Conservation (phyloP, 2,888 invertebrate species). For the Lypha dubia region DNA sequence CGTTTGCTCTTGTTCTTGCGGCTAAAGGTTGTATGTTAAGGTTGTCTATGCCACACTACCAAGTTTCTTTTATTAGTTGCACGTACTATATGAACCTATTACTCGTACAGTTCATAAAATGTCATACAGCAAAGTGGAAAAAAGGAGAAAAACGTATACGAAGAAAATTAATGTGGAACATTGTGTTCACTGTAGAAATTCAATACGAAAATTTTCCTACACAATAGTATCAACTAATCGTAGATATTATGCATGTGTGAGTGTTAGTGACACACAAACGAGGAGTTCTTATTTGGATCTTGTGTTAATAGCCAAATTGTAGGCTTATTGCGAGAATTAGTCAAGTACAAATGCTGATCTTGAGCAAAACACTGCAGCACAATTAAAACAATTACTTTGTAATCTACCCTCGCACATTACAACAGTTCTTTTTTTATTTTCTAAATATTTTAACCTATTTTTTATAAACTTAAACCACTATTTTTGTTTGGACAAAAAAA, state of each 20-base stretch:
- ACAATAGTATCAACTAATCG: background rate
- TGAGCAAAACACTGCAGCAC: too few species aligned
- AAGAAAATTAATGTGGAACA: slow-evolving; percentile 45
- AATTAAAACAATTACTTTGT: too few species aligned
- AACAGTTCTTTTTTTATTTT: background rate
- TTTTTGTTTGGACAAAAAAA: too few species aligned
- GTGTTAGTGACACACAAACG: background rate
- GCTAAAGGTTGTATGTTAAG: slow-evolving; percentile 71
- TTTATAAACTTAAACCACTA: too few species aligned
- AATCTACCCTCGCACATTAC: slow-evolving; percentile 7
- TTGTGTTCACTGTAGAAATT: slow-evolving; percentile 52
- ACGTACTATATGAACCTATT: slow-evolving; percentile 55
- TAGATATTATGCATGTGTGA: slow-evolving; percentile 5
- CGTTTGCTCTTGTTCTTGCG: slow-evolving; percentile 53
- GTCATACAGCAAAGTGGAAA: slow-evolving; percentile 21
- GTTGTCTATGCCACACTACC: slow-evolving; percentile 67
- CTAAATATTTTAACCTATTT: background rate
- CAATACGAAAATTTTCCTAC: slow-evolving; percentile 42
- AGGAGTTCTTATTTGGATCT: too few species aligned
- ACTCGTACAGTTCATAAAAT: slow-evolving; percentile 50
- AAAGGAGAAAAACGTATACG: background rate
- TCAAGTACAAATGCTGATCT: too few species aligned
- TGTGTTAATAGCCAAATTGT: too few species aligned
- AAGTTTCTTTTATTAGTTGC: slow-evolving; percentile 55
- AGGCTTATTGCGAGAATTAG: too few species aligned